phyloP scores from a whole-genome alignment of 2,797 vertebrate species.

The Poecilia velifera region DNA sequence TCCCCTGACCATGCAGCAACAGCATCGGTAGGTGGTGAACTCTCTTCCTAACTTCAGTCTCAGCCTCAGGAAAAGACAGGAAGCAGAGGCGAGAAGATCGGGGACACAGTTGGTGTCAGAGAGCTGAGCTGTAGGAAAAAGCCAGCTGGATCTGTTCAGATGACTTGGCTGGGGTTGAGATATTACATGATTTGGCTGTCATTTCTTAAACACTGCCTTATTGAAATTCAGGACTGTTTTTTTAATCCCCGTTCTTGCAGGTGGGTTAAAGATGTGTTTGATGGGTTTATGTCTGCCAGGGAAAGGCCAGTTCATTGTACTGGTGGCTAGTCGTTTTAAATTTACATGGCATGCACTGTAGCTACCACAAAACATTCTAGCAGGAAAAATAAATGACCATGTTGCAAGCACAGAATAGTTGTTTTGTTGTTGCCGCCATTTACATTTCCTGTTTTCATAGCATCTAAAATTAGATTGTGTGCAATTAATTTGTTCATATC shows the following conservation, averaged over 20 bases:
- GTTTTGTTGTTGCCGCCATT: background rate
- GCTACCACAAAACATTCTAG: background rate
- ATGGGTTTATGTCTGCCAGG: background rate
- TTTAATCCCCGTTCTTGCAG: conserved; percentile 24
- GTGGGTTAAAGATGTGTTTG: background rate
- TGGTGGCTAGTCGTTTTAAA: background rate
- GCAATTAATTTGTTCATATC: background rate
- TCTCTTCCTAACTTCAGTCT: conserved; percentile 37
- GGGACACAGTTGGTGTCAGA: conserved; percentile 58
- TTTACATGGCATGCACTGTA: background rate
- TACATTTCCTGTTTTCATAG: background rate
- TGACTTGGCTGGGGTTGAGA: conserved; percentile 65
- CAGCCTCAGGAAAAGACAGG: conserved; percentile 36
- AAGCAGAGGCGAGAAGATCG: conserved; percentile 31
- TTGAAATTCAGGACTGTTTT: conserved; percentile 61
- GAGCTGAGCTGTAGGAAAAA: conserved; percentile 53
- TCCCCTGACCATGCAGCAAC: conserved; percentile 40
- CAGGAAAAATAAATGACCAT: background rate
- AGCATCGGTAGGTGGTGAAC: conserved; percentile 37
- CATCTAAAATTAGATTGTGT: background rate
- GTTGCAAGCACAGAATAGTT: background rate
- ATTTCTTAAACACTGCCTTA: conserved; percentile 55
- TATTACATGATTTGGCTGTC: conserved; percentile 65
- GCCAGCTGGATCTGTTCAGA: conserved; percentile 65
- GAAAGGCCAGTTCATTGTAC: background rate